Conservation (phyloP, 2,888 invertebrate species). For the Drosophila kokeensis region DNA sequence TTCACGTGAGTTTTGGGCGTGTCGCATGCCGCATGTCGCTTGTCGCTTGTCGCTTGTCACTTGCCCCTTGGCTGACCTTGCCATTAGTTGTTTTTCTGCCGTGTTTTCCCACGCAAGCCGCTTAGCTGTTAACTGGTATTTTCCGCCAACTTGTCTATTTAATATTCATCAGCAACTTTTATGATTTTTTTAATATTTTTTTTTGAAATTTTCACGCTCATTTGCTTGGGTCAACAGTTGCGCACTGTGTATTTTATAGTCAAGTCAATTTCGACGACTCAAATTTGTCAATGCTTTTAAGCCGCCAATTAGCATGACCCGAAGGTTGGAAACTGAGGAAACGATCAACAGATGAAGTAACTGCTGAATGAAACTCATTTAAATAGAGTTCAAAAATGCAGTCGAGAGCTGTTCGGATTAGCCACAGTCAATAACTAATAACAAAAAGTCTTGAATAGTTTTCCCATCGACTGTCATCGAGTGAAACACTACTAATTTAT, state of each 20-base stretch:
- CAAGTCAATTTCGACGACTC: slow-evolving; percentile 26
- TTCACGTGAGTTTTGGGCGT: slow-evolving; percentile 57
- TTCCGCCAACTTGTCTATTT: slow-evolving; percentile 9
- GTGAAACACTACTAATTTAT: background rate
- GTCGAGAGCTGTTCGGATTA: slow-evolving; percentile 28
- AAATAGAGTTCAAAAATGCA: slow-evolving; percentile 12
- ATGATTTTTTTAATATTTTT: background rate
- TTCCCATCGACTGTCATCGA: slow-evolving; percentile 20
- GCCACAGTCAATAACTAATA: slow-evolving; percentile 10
- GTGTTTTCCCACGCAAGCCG: slow-evolving; percentile 53
- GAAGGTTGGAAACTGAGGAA: slow-evolving; percentile 38
- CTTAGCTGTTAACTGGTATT: slow-evolving; percentile 14
- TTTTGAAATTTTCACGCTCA: slow-evolving; percentile 53
- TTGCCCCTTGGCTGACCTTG: slow-evolving; percentile 36
- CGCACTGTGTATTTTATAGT: slow-evolving; percentile 22
- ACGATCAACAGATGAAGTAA: slow-evolving; percentile 10
- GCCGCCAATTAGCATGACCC: slow-evolving; percentile 56
- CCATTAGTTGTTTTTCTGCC: slow-evolving; percentile 12
- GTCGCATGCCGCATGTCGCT: slow-evolving; percentile 11
- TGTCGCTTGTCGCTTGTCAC: background rate
- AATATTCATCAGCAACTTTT: slow-evolving; percentile 24
- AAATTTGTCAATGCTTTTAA: slow-evolving; percentile 50
- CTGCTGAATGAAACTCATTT: slow-evolving; percentile 34
- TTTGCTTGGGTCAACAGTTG: slow-evolving; percentile 52
- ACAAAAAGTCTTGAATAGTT: slow-evolving; percentile 8